phyloP scores from a whole-genome alignment of 2,797 vertebrate species.

The Falco novaeseelandiae region DNA sequence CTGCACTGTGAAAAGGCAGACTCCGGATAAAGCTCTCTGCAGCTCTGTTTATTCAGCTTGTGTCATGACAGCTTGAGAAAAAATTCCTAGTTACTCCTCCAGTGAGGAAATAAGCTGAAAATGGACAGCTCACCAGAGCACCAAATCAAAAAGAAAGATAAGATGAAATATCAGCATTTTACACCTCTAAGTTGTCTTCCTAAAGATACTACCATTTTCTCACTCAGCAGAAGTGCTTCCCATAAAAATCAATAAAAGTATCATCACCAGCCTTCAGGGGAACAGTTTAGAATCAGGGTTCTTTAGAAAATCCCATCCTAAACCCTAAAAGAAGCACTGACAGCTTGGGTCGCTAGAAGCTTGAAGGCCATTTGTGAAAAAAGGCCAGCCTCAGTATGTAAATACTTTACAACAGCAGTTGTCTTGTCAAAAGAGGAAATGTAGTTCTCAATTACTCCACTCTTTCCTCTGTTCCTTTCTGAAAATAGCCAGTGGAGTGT shows the following conservation, averaged over 20 bases:
- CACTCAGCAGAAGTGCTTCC: background rate
- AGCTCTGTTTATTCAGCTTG: slow-evolving; percentile 53
- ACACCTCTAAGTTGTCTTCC: background rate
- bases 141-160: background rate
- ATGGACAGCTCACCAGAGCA: slow-evolving; percentile 10
- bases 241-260: background rate
- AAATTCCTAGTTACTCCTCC: background rate
- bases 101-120: background rate
- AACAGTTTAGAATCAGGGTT: background rate
- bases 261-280: background rate
- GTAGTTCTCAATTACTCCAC: background rate
- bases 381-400: background rate
- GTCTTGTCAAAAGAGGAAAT: background rate
- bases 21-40: background rate
- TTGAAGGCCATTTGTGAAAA: background rate
- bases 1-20: background rate
- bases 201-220: background rate
- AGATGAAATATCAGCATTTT: background rate
- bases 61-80: slow-evolving; percentile 27
- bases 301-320: background rate
- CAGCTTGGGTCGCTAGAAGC: background rate
- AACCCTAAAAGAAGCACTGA: background rate
- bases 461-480: background rate
- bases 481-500: background rate
- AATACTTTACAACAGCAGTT: background rate